A percentile compares a stretch with the other conserved stretches of the same genome.
Conservation (phyloP, 2,113 vertebrate species). For the Scomber scombrus region DNA sequence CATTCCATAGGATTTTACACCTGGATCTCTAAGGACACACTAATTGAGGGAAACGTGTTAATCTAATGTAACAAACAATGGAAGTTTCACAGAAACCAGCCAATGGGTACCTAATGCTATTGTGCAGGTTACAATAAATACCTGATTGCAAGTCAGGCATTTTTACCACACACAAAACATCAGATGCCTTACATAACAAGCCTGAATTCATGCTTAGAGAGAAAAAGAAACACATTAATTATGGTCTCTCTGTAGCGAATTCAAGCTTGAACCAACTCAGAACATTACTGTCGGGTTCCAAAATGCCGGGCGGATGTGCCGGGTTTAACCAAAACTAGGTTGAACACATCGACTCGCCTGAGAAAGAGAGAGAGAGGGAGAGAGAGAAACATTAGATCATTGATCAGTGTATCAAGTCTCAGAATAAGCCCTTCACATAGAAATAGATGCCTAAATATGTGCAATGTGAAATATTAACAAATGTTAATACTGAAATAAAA, state of each 20-base stretch:
- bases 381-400: not conserved
- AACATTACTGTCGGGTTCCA: constrained; percentile 85
- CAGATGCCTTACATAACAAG: constrained; percentile 79
- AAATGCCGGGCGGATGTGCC: constrained; percentile 50
- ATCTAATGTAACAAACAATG: constrained; percentile 87
- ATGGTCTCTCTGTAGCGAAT: constrained; percentile 46
- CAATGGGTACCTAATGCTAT: constrained; percentile 75
- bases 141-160: constrained; percentile 48
- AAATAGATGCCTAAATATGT: not conserved
- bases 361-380: constrained; percentile 40
- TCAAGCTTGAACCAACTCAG: constrained; percentile 79
- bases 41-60: constrained; percentile 72
- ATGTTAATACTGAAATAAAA: too few relatives aligned
- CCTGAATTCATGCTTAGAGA: constrained; percentile 54
- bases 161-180: constrained; percentile 60
- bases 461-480: too few relatives aligned
- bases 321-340: constrained; percentile 23
- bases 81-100: constrained; percentile 95
- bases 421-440: not conserved
- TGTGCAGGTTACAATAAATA: constrained; percentile 45
- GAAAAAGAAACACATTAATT: constrained; percentile 8
- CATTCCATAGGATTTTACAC: constrained; percentile 10
- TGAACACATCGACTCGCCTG: constrained; percentile 50
- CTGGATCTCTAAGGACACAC: constrained; percentile 34
- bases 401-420: not conserved